phyloP scores from a whole-genome alignment of 2,888 invertebrate genomes.

The Girardia tigrina region DNA sequence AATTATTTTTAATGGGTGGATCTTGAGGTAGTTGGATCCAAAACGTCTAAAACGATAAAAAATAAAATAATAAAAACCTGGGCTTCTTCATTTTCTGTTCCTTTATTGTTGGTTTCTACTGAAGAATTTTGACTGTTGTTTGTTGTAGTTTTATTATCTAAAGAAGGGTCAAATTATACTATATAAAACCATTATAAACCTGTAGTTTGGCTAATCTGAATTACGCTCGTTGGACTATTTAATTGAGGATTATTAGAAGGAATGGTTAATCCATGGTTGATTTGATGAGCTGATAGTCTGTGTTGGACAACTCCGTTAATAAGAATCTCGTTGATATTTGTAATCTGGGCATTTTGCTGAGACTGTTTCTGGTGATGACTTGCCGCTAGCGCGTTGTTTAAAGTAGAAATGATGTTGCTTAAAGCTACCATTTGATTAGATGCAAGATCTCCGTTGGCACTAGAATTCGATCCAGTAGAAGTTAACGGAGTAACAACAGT shows the following conservation, averaged over 20 bases:
- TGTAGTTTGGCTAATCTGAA: not conserved
- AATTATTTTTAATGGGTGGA: no score
- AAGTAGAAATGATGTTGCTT: not conserved
- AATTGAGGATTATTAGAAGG: not conserved
- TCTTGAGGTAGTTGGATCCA: no score
- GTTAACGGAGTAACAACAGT: conserved; percentile 17
- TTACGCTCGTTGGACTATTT: not conserved
- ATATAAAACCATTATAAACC: no score
- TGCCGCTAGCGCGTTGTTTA: not conserved
- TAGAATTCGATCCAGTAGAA: conserved; percentile 9
- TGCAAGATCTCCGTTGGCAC: conserved; percentile 17
- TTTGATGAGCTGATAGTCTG: conserved; percentile 10
- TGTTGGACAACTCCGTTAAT: conserved; percentile 10
- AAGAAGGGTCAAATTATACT: no score
- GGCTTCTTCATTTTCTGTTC: no score
- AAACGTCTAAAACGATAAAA: no score
- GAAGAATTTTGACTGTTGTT: no score
- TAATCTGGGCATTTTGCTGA: not conserved
- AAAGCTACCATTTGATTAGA: conserved; percentile 18
- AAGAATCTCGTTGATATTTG: conserved; percentile 16
- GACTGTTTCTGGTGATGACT: conserved; percentile 10
- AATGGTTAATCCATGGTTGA: not conserved
- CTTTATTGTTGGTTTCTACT: no score
- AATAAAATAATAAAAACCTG: no score
- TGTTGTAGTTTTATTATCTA: no score